phyloP scores from a whole-genome alignment of 2,888 invertebrate genomes.

The Campaea margaritaria region DNA sequence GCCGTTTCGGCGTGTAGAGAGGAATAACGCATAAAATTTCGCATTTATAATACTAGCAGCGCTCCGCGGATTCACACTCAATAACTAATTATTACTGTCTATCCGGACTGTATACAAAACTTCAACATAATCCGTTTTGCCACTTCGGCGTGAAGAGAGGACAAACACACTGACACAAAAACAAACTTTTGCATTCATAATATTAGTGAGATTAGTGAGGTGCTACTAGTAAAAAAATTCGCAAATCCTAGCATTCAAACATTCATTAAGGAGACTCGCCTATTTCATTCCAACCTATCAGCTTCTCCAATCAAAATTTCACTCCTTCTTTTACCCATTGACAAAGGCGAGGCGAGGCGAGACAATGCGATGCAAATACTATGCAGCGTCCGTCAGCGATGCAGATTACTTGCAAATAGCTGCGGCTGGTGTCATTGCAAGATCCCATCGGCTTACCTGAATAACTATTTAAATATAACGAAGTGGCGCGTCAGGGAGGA shows the following conservation, averaged over 20 bases:
- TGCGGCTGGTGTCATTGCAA: conserved; percentile 4
- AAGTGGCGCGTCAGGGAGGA: not conserved
- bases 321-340: conserved; percentile 13
- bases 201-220: too few species aligned
- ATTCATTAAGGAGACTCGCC: conserved; percentile 3
- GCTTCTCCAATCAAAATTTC: conserved; percentile 4
- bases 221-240: too few species aligned
- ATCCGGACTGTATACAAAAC: too few species aligned
- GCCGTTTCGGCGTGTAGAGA: too few species aligned
- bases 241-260: not conserved
- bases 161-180: too few species aligned
- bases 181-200: too few species aligned
- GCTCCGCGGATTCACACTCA: too few species aligned
- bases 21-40: too few species aligned
- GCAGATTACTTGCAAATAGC: conserved; percentile 1
- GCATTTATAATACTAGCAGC: too few species aligned
- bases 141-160: too few species aligned
- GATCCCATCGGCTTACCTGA: conserved; percentile 8
- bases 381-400: conserved; percentile 18
- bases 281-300: conserved; percentile 5
- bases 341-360: not conserved
- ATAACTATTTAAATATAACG: conserved; percentile 3
- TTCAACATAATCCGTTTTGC: too few species aligned
- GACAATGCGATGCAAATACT: conserved; percentile 14
- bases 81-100: too few species aligned